Evolutionary conservation across 1,140 invertebrate species (phyloP).

Genomic region (Ptiloglossa arizonensis): DNA sequence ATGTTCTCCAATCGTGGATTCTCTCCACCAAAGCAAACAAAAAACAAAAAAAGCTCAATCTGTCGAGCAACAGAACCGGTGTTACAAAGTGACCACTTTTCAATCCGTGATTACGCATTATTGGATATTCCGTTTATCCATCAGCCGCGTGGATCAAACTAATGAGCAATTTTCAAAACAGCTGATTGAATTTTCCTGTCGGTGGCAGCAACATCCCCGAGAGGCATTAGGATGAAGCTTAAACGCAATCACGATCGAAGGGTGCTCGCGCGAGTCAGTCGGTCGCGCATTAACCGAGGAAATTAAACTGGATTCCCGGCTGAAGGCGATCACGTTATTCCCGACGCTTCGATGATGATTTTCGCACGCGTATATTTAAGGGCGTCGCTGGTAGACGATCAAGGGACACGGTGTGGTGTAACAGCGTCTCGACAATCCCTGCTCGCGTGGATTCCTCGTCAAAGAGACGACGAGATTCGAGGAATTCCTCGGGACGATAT

Average conservation of each 20-base stretch:
- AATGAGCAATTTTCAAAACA: conserved; percentile 40
- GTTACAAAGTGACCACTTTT: conserved; percentile 14
- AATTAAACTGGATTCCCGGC: conserved; percentile 63
- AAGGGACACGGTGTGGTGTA: background rate
- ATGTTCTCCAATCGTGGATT: background rate
- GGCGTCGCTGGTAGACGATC: conserved; percentile 26
- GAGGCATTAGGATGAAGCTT: conserved; percentile 24
- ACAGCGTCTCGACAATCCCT: background rate
- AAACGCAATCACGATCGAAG: conserved; percentile 53
- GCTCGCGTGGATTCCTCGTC: background rate
- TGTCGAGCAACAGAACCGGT: background rate
- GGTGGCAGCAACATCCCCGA: conserved; percentile 18
- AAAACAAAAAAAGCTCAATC: background rate
- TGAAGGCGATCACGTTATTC: conserved; percentile 12
- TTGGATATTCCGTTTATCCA: conserved; percentile 28
- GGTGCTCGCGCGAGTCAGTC: conserved; percentile 47
- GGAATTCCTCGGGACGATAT: background rate
- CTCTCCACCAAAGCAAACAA: too few relatives aligned
- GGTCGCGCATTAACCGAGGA: conserved; percentile 65
- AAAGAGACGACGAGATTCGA: background rate
- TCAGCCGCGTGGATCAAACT: conserved; percentile 13
- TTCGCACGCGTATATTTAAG: background rate
- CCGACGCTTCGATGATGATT: conserved; percentile 3
- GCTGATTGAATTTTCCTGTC: conserved; percentile 36
- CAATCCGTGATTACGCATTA: conserved; percentile 37